A percentile compares a stretch with the other conserved stretches of the same genome.
These are phyloP conservation scores for Apis cerana DNA, from an alignment of 1,140 invertebrate species.

Conservation along the genomic window DNA sequence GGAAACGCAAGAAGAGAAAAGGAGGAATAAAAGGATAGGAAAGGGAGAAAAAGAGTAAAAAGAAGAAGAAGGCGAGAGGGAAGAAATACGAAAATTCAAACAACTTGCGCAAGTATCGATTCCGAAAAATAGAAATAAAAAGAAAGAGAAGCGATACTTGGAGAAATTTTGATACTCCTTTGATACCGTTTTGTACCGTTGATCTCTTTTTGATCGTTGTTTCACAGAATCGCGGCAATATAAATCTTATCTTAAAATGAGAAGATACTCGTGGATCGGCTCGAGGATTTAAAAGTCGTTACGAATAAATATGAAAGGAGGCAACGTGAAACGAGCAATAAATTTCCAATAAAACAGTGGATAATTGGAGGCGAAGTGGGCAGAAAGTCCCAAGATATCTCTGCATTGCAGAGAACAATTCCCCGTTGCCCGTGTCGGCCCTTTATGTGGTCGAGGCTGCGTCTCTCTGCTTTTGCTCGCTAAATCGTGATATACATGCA, in stretches of 20 bases:
- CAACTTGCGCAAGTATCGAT: background rate
- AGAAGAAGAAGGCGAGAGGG: background rate
- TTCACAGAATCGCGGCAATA: too few relatives aligned
- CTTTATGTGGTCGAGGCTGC: constrained; percentile 28
- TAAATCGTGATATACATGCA: constrained; percentile 68
- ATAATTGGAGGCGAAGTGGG: constrained; percentile 18
- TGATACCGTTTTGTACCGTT: too few relatives aligned
- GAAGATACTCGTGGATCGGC: too few relatives aligned
- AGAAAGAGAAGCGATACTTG: too few relatives aligned
- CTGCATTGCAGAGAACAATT: constrained; percentile 43
- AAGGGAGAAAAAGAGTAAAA: background rate
- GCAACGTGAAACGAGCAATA: background rate
- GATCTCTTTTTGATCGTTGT: too few relatives aligned
- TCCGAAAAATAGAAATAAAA: too few relatives aligned
- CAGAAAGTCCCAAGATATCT: constrained; percentile 36
- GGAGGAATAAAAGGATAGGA: background rate
- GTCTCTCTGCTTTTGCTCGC: constrained; percentile 44
- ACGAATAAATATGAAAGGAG: background rate
- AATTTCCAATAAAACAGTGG: background rate
- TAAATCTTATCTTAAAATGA: too few relatives aligned
- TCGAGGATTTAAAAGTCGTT: too few relatives aligned
- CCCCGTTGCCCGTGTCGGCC: background rate
- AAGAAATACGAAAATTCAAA: background rate
- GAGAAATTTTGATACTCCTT: too few relatives aligned
- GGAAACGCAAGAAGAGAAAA: background rate